A percentile compares a stretch with the other conserved stretches of the same genome.
phyloP scores from a whole-genome alignment of 2,797 vertebrate species.

The Anguilla marmorata region DNA sequence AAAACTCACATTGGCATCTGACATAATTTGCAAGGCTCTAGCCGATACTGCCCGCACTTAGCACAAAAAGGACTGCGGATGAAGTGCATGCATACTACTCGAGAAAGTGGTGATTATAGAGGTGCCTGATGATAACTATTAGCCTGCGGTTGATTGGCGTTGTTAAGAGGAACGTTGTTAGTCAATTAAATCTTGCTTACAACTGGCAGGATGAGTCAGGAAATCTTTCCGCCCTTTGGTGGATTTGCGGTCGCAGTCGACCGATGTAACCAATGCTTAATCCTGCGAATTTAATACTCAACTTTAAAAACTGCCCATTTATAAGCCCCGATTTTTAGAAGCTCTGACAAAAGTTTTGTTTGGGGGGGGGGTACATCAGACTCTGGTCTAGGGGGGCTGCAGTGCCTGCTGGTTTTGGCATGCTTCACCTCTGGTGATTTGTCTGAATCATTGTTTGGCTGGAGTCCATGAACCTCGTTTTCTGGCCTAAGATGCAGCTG shows the following conservation, averaged over 20 bases:
- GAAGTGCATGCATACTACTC: not conserved
- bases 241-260: not conserved
- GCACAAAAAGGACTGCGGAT: not conserved
- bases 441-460: too few relatives aligned
- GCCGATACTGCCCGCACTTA: not conserved
- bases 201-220: not conserved
- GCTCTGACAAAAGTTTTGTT: too few relatives aligned
- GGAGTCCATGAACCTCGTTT: too few relatives aligned
- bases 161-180: not conserved
- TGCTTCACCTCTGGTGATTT: too few relatives aligned
- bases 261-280: not conserved
- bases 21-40: not conserved
- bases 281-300: not conserved
- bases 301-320: too few relatives aligned
- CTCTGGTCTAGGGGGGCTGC: too few relatives aligned
- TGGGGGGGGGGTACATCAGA: too few relatives aligned
- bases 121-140: not conserved
- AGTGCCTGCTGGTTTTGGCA: too few relatives aligned
- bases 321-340: too few relatives aligned
- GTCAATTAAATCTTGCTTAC: not conserved
- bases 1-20: not conserved
- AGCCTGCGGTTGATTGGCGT: not conserved
- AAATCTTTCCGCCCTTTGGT: not conserved
- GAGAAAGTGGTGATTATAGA: not conserved
- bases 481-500: too few relatives aligned